These are phyloP conservation scores for Megaceryle alcyon DNA, from an alignment of 2,797 vertebrate species.

Conservation along the genomic window DNA sequence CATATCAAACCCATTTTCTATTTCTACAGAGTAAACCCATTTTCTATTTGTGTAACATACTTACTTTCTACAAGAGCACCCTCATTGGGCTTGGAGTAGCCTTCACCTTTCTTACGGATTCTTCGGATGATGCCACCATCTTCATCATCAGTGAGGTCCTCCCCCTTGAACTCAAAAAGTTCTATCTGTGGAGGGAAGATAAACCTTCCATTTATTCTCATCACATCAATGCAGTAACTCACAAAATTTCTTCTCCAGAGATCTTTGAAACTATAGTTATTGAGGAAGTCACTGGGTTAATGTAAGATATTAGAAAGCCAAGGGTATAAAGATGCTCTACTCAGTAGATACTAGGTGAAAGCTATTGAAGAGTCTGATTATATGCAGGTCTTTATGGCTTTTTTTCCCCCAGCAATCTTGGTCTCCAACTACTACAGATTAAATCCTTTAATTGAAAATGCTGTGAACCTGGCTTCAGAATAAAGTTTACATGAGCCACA, in stretches of 20 bases:
- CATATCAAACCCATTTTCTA: background rate
- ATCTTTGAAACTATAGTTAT: background rate
- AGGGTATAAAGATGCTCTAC: background rate
- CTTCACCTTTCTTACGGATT: constrained; percentile 89
- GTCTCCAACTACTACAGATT: background rate
- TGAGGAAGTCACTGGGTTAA: background rate
- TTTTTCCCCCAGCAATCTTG: background rate
- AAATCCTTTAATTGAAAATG: background rate
- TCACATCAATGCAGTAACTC: background rate
- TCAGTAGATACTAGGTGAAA: background rate
- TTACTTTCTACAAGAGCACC: constrained; percentile 91
- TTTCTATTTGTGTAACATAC: background rate
- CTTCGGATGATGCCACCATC: constrained; percentile 93
- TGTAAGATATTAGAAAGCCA: background rate
- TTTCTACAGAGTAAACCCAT: background rate
- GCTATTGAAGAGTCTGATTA: background rate
- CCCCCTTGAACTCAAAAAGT: constrained; percentile 92
- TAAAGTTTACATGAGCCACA: background rate
- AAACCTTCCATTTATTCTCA: background rate
- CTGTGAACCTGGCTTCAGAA: background rate
- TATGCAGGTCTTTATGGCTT: background rate
- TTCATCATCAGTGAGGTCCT: constrained; percentile 92
- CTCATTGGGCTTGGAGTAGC: constrained; percentile 94
- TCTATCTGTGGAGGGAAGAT: constrained; percentile 84
- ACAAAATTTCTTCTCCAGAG: background rate